phyloP scores from a whole-genome alignment of 1,140 invertebrate genomes.

The Pachyrhynchus sulphureomaculatus region DNA sequence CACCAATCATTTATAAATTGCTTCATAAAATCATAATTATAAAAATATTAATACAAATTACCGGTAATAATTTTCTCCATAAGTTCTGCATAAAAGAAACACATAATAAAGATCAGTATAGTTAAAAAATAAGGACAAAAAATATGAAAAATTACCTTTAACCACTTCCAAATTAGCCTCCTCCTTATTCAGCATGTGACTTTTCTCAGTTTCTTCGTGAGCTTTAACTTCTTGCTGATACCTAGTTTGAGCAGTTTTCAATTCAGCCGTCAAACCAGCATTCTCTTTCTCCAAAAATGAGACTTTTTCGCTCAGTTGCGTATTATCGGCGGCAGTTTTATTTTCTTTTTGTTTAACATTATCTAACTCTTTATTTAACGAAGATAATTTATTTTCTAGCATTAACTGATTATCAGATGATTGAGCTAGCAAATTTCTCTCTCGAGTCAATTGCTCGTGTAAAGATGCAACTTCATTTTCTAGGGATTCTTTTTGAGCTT shows the following conservation, averaged over 20 bases:
- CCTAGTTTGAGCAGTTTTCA: conserved; percentile 81
- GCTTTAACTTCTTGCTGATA: conserved; percentile 88
- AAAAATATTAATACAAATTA: conserved; percentile 16
- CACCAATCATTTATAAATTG: too few relatives aligned
- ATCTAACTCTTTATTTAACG: conserved; percentile 76
- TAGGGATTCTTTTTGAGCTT: conserved; percentile 72
- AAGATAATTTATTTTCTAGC: conserved; percentile 70
- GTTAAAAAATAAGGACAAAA: background rate
- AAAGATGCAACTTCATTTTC: conserved; percentile 81
- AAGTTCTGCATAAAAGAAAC: conserved; percentile 36
- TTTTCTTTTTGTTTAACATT: conserved; percentile 69
- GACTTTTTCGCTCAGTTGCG: conserved; percentile 75
- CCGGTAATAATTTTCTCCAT: conserved; percentile 40
- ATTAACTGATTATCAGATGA: conserved; percentile 71
- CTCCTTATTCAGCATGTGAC: conserved; percentile 79
- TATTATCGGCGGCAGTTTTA: conserved; percentile 73
- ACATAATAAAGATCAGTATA: background rate
- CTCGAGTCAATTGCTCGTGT: conserved; percentile 81
- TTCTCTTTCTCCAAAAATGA: conserved; percentile 86
- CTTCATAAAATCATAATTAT: too few relatives aligned
- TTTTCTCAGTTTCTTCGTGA: conserved; percentile 87
- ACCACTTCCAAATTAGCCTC: conserved; percentile 88
- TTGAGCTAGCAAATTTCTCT: conserved; percentile 70
- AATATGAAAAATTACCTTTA: conserved; percentile 64
- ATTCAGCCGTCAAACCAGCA: conserved; percentile 81